Percentiles rank a stretch among this genome's conserved stretches.
These are phyloP conservation scores for Ceryle rudis DNA, from an alignment of 2,797 vertebrate genomes.

Conservation along the genomic window DNA sequence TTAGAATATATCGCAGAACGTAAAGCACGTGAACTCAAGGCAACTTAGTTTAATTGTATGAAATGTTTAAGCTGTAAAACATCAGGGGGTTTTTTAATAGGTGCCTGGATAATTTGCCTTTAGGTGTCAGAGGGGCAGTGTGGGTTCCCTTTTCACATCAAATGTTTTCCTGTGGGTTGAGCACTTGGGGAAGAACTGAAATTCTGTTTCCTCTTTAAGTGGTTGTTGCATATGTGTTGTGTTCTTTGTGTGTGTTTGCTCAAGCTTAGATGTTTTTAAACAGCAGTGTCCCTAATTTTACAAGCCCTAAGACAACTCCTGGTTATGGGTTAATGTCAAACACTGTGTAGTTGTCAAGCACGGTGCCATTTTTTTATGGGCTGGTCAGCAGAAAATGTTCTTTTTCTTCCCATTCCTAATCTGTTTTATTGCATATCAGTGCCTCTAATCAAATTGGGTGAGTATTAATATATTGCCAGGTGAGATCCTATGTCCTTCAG, in stretches of 20 bases:
- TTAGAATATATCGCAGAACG: conserved; percentile 31
- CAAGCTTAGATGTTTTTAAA: background rate
- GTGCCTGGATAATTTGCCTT: conserved; percentile 15
- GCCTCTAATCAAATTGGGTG: background rate
- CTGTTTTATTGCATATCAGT: background rate
- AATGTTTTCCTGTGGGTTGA: background rate
- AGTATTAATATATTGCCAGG: background rate
- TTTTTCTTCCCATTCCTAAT: background rate
- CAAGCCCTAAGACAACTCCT: background rate
- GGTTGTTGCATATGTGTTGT: background rate
- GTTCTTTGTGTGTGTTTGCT: background rate
- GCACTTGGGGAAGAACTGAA: background rate
- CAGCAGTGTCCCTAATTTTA: background rate
- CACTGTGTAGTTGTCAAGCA: background rate
- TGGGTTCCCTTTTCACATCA: background rate
- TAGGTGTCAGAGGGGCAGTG: background rate
- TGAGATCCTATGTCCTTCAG: background rate
- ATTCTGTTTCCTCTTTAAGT: background rate
- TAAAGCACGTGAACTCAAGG: background rate
- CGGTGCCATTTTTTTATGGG: background rate
- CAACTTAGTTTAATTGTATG: conserved; percentile 5
- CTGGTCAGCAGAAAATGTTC: background rate
- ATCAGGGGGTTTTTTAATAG: background rate
- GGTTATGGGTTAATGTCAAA: background rate
- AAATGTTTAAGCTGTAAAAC: conserved; percentile 1